Evolutionary conservation across 2,888 invertebrate genomes (phyloP).

Genomic region (Nudaria mundana): DNA sequence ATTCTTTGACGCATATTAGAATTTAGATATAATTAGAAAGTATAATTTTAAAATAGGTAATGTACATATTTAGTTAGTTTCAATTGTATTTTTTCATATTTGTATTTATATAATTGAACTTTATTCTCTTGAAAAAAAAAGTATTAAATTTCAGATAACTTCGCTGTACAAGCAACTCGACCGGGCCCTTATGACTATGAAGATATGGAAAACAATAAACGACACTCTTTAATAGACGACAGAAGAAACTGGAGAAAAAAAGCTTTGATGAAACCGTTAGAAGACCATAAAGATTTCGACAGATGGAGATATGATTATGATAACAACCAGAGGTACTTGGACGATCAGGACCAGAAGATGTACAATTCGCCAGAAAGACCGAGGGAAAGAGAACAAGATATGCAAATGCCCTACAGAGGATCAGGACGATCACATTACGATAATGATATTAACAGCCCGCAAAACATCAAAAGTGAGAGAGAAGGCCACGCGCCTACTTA

Average conservation of each 20-base stretch:
- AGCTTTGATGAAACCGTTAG: conserved; percentile 46
- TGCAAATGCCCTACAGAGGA: conserved; percentile 37
- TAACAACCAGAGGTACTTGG: conserved; percentile 44
- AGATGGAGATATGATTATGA: conserved; percentile 55
- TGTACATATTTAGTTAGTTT: too few relatives aligned
- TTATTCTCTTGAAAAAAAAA: too few relatives aligned
- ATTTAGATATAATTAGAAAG: too few relatives aligned
- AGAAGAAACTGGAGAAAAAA: conserved; percentile 68
- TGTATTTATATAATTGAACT: too few relatives aligned
- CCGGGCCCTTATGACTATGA: conserved; percentile 61
- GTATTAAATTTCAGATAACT: conserved; percentile 54
- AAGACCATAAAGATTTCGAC: conserved; percentile 57
- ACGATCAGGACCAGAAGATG: conserved; percentile 49
- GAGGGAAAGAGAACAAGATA: conserved; percentile 46
- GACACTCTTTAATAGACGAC: conserved; percentile 57
- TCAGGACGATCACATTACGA: conserved; percentile 47
- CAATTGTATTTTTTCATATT: too few relatives aligned
- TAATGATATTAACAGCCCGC: conserved; percentile 43
- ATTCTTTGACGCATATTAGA: too few relatives aligned
- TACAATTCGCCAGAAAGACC: conserved; percentile 40
- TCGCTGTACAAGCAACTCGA: conserved; percentile 50
- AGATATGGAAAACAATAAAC: conserved; percentile 53
- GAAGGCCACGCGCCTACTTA: conserved; percentile 34
- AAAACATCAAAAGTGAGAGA: conserved; percentile 50
- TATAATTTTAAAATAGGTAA: too few relatives aligned